Evolutionary conservation across 1,140 invertebrate species (phyloP), one percentile per base, ranked within the genome.

Genomic region (Bombus waltoni): DNA sequence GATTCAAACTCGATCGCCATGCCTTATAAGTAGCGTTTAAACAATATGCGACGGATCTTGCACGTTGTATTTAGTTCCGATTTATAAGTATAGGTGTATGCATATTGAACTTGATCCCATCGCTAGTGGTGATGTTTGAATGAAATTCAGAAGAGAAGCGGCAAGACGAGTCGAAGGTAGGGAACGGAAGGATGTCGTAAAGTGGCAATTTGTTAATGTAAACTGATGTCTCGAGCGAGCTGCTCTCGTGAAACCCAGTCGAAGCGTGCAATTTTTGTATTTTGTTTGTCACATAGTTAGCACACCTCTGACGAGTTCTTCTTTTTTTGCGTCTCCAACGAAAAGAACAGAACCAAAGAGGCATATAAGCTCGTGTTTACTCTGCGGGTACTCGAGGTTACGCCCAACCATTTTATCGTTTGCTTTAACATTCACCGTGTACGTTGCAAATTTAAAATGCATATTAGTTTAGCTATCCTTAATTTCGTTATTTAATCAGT

Each of bases 191-290:
- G 76, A 25, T 57, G 73, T 77, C 62, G 62, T 18, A 28, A 25
- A 28, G 38, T 47, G 25, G 77, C 57, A 85, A 85, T 85, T 85
- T 80, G 53, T 85, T 65, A 80, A 71, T 32, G 76, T 22, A 38
- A 80, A 72, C 32, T 47, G 83, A 79, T 76, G 32, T 28, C 44
- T 18, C 35, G 32, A 53, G 47, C 25, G 35, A 13, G 32, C 53
- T 53, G 15, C 57, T 3, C 8, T 47, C 66, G 65, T 22, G 13
- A 62, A 71, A 47, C 6, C 53, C 13, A 18, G 18, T 53, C 11
- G 28, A 44, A 76, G 9, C 22, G n/a, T 35, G n/a, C 35, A 79
- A 70, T 71, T 68, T 66, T 79, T 57, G 22, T 53, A n/a, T 47
- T 83, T 70, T 68, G 8, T 66, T 77, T 35, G 62, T 25, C 73